Conservation (phyloP, 1,140 invertebrate species). For the Drosophila busckii region DNA sequence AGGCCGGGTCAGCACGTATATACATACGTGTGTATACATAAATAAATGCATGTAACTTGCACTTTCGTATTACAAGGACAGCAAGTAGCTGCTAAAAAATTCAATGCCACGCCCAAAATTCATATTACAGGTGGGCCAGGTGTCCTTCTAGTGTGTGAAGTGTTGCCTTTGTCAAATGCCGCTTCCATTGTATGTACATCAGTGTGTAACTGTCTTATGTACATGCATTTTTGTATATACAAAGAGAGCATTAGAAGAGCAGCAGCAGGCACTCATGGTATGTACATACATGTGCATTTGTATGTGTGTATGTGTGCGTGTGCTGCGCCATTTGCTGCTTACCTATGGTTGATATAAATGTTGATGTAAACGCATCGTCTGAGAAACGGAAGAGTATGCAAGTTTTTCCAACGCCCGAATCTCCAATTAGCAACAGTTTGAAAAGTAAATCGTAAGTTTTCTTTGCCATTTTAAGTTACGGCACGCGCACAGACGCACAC, state of each 20-base stretch:
- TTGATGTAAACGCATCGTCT: slow-evolving; percentile 98
- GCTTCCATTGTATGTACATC: slow-evolving; percentile 10
- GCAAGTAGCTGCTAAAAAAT: slow-evolving; percentile 6
- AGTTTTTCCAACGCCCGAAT: slow-evolving; percentile 99
- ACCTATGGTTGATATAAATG: slow-evolving; percentile 99
- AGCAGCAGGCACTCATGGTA: slow-evolving; percentile 25
- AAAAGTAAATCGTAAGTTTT: slow-evolving; percentile 99
- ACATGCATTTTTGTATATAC: neutral
- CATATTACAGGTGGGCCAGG: slow-evolving; percentile 35
- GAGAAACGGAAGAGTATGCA: slow-evolving; percentile 99
- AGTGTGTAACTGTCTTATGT: neutral
- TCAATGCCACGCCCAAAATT: slow-evolving; percentile 53
- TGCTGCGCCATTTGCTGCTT: slow-evolving; percentile 78
- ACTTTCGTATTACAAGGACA: neutral
- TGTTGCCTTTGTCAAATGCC: slow-evolving; percentile 26
- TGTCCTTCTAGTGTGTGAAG: slow-evolving; percentile 20
- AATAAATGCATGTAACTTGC: neutral
- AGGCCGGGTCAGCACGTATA: slow-evolving; percentile 12
- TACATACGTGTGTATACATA: slow-evolving; percentile 2
- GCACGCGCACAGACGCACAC: slow-evolving; percentile 48
- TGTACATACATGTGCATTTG: neutral
- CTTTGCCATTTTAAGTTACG: slow-evolving; percentile 87
- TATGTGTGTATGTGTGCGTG: slow-evolving; percentile 12
- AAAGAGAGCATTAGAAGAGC: too few species aligned
- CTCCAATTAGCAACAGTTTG: slow-evolving; percentile 97